Base-by-base conservation (phyloP, 2,113 vertebrate genomes). In the Piaya cayana region DNA sequence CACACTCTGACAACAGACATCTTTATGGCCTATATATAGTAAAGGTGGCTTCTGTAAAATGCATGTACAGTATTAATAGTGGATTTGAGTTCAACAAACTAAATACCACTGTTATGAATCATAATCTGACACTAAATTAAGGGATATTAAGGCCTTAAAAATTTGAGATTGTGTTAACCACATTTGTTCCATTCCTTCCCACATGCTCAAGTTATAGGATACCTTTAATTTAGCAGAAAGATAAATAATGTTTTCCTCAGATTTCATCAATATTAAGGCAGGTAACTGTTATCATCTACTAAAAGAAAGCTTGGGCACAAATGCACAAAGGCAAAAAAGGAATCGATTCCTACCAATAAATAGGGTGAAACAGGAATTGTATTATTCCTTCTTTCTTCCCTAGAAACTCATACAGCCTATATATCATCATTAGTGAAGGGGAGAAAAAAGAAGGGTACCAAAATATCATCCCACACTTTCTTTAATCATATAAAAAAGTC, bases 401-500 rank as follows among this genome's bases (percentile, higher is more conserved):
- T 39, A 55, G 56, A 70, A 83, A 81, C 23, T 62, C 68, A 88
- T 78, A 18, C 14, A 86, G 83, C 56, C 86, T 74, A 88, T 84
- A 71, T 60, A 94, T 92, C 91, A 93, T 92, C 88, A 90, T 93
- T 93, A 88, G 45, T 15, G 26, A 43, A 59, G 32, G 13, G 3
- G 0, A 7, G 20, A 32, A 83, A 43, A 82, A 82, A 37, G 56
- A 78, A 71, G 15, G 34, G 80, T 90, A 96, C 91, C 77, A 95
- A 93, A 96, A 95, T 96, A 96, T 75, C 94, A 93, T 72, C 68
- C 60, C 32, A 91, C 39, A 15, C 83, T 78, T 95, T 94, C 77
- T 95, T 96, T 95, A 93, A 95, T 92, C 86, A 91, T 89, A 68
- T 72, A 53, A 95, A 92, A 59, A 84, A 95, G 91, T 74, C 72